Base-by-base conservation (phyloP, 2,888 invertebrate genomes). In the Frankliniella fusca region DNA sequence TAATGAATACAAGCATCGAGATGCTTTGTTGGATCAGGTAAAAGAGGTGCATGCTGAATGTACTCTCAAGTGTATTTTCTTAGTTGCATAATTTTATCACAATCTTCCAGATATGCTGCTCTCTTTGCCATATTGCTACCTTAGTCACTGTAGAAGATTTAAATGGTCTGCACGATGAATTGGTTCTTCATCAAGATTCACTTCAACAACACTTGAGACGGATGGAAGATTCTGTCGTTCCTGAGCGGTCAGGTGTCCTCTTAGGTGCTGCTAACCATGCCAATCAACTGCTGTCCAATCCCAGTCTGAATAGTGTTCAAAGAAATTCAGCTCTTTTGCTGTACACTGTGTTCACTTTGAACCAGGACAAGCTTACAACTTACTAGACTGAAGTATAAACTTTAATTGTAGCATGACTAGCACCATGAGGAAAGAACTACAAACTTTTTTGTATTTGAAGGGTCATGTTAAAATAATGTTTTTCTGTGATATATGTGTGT, bases 1-100 rank as follows among this genome's bases (percentile, higher is more conserved):
- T 85, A 92, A 92, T 48, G 97, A 97, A 87, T 96, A 94, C 86
- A 93, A 93, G 86, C 97, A 97, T 88, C 92, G 94, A 83, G 95
- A 96, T 87, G 93, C 93, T 86, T 90, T 97, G n/a, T 92, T 94
- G 83, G 95, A 96, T 87, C 96, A 97, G 87, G 90, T 90, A 48
- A 82, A 28, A 61, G 38, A 38, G 38, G 5, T 38, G 38, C 81
- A 81, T 82, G n/a, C 80, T 81, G 80, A 48, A 70, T 27, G 65
- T 20, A 81, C 65, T 82, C 82, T 81, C 49, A 76, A 84, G n/a
- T 83, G 38, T 80, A 80, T 76, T 27, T 1, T 9, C 23, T 27
- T 28, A 49, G 15, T 48, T 81, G 54, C 9, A 27, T 82, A 82
- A 70, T 80, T 61, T 82, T 80, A 70, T 85, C 83, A 83, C 84